Percentiles rank a stretch among this genome's conserved stretches.
These are phyloP conservation scores for Apantesis nais DNA, from an alignment of 2,888 invertebrate species.

Conservation along the genomic window DNA sequence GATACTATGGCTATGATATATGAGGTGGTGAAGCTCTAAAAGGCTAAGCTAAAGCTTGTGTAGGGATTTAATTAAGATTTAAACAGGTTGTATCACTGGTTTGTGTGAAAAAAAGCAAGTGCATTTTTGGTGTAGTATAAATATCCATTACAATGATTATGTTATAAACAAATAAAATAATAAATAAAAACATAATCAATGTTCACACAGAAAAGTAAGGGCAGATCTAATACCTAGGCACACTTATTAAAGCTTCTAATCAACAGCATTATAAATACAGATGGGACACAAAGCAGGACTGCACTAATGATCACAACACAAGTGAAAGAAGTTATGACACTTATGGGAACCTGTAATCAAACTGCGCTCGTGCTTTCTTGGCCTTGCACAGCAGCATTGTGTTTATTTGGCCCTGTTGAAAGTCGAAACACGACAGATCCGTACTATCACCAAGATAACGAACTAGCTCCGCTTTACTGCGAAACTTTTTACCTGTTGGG, in stretches of 20 bases:
- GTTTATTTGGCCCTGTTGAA: conserved; percentile 91
- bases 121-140: conserved; percentile 39
- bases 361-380: conserved; percentile 89
- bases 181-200: conserved; percentile 43
- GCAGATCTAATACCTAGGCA: conserved; percentile 49
- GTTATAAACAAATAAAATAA: conserved; percentile 27
- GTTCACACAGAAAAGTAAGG: conserved; percentile 31
- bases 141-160: conserved; percentile 47
- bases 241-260: conserved; percentile 62
- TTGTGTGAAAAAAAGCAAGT: conserved; percentile 45
- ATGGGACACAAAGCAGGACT: conserved; percentile 74
- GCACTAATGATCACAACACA: conserved; percentile 84
- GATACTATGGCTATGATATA: conserved; percentile 27
- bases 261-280: conserved; percentile 57
- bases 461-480: conserved; percentile 93
- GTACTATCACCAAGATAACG: conserved; percentile 91
- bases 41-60: conserved; percentile 40
- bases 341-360: conserved; percentile 88
- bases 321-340: conserved; percentile 75
- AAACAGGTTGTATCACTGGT: conserved; percentile 50
- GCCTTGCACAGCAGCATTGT: conserved; percentile 89
- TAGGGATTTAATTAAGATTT: conserved; percentile 25
- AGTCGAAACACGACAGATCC: conserved; percentile 93
- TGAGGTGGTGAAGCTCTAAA: conserved; percentile 42
- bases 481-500: conserved; percentile 93